Conservation (phyloP, 2,797 vertebrate species). For the Alfaro cultratus region DNA sequence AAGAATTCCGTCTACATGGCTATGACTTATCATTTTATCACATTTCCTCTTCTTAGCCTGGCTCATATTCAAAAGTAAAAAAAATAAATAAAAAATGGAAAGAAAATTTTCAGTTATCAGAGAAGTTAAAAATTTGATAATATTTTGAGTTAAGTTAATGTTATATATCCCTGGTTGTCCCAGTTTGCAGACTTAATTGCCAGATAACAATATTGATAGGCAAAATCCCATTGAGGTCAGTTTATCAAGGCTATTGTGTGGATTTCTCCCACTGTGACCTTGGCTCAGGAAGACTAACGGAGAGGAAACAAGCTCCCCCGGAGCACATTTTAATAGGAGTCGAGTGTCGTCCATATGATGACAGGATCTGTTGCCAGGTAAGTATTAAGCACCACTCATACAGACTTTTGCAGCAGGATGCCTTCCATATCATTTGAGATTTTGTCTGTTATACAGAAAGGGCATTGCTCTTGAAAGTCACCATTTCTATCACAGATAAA, state of each 20-base stretch:
- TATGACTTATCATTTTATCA: neutral
- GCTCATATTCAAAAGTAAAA: neutral
- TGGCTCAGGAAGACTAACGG: conserved; percentile 58
- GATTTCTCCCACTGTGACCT: conserved; percentile 63
- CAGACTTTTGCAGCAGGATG: conserved; percentile 16
- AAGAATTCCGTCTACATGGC: neutral
- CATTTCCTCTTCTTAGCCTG: neutral
- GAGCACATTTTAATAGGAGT: conserved; percentile 68
- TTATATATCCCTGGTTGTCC: neutral
- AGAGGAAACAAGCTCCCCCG: conserved; percentile 59
- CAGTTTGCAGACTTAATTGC: conserved; percentile 1
- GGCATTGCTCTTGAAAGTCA: conserved; percentile 47
- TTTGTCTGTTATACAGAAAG: conserved; percentile 15
- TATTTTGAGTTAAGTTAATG: neutral
- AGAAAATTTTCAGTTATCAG: neutral
- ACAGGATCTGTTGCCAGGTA: conserved; percentile 81
- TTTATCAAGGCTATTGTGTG: conserved; percentile 56
- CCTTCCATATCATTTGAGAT: conserved; percentile 5
- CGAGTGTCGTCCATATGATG: conserved; percentile 69
- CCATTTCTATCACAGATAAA: neutral
- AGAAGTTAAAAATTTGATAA: neutral
- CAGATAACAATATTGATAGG: conserved; percentile 17
- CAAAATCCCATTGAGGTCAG: conserved; percentile 38
- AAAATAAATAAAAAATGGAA: neutral
- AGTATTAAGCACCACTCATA: conserved; percentile 63